Percentiles rank a stretch among this genome's conserved stretches.
Evolutionary conservation across 1,140 invertebrate genomes (phyloP).

Genomic region (Drosophila mayri): DNA sequence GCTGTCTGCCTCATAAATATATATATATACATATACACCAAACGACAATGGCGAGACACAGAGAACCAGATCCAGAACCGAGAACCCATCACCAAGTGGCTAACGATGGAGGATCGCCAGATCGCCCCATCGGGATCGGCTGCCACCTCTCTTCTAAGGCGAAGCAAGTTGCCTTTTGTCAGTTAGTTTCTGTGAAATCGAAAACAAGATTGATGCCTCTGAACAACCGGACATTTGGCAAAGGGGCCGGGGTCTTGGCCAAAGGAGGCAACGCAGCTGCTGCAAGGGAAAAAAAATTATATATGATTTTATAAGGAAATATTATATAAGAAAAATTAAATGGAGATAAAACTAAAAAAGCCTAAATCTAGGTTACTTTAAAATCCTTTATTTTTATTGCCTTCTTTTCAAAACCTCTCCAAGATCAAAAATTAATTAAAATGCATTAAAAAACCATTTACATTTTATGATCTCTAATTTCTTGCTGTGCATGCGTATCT

Average conservation of each 20-base stretch:
- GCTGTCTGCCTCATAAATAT: constrained; percentile 71
- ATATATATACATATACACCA: constrained; percentile 13
- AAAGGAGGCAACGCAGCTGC: constrained; percentile 67
- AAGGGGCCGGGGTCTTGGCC: constrained; percentile 4
- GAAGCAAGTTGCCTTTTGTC: constrained; percentile 67
- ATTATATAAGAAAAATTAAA: too few relatives aligned
- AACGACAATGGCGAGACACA: constrained; percentile 72
- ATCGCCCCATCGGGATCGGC: constrained; percentile 42
- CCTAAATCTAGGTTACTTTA: background rate
- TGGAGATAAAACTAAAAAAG: too few relatives aligned
- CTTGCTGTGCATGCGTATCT: constrained; percentile 32
- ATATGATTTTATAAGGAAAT: too few relatives aligned
- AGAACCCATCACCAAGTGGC: constrained; percentile 13
- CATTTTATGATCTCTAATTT: background rate
- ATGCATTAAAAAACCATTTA: background rate
- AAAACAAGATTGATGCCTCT: constrained; percentile 76
- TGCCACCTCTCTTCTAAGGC: constrained; percentile 27
- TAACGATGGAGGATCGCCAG: constrained; percentile 26
- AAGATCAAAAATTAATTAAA: background rate
- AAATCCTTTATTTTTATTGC: background rate
- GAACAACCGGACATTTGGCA: constrained; percentile 34
- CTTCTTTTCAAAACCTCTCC: background rate
- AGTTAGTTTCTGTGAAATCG: constrained; percentile 74
- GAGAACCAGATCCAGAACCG: constrained; percentile 41
- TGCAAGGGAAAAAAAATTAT: constrained; percentile 1